Evolutionary conservation across 2,888 invertebrate species (phyloP).

Genomic region (Dasysyrphus tricinctus): DNA sequence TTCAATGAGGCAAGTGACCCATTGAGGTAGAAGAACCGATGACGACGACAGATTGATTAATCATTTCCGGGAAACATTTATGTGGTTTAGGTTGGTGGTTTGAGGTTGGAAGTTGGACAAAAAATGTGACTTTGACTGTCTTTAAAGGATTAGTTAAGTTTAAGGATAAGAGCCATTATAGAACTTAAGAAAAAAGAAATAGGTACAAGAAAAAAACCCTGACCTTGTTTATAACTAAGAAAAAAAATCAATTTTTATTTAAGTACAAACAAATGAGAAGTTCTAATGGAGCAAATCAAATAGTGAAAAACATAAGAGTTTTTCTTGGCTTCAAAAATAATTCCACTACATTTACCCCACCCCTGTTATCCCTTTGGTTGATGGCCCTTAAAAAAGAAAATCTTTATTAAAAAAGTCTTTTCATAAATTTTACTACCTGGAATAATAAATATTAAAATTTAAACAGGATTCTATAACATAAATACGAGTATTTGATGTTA

Average conservation of each 20-base stretch:
- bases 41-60: neutral
- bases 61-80: slow-evolving; percentile 6
- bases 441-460: too few species aligned
- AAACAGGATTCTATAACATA: too few species aligned
- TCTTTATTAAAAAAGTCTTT: too few species aligned
- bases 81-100: neutral
- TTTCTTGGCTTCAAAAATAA: too few species aligned
- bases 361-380: too few species aligned
- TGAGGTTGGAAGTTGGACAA: neutral
- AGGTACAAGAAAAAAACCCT: neutral
- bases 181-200: neutral
- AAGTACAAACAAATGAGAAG: too few species aligned
- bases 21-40: slow-evolving; percentile 29
- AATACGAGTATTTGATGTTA: too few species aligned
- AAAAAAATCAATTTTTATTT: neutral
- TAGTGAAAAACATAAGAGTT: too few species aligned
- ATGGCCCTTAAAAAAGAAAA: too few species aligned
- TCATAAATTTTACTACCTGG: too few species aligned
- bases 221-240: neutral
- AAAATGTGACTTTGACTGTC: neutral
- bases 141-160: neutral
- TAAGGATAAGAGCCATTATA: neutral
- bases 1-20: slow-evolving; percentile 6
- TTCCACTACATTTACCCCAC: too few species aligned
- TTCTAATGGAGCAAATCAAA: too few species aligned